Percentiles rank a stretch among this genome's conserved stretches.
These are phyloP conservation scores for Tricholaema leucomelas DNA, from an alignment of 2,113 vertebrate genomes.

Conservation along the genomic window DNA sequence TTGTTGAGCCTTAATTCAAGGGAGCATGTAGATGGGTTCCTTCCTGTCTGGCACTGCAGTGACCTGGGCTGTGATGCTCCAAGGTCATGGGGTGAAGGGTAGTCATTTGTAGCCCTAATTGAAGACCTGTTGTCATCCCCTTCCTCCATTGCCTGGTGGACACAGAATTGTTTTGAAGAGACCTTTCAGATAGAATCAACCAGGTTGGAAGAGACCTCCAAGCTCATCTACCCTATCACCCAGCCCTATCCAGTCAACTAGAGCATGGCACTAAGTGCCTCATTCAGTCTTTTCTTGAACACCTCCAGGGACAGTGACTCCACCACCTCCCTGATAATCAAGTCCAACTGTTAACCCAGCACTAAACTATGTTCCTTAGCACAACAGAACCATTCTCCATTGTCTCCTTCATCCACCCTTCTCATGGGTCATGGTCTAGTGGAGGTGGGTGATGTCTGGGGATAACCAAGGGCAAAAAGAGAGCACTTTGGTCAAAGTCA, in stretches of 20 bases:
- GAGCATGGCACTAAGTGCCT: no score
- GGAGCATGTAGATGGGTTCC: neutral
- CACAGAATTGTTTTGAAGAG: neutral
- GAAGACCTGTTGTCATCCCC: neutral
- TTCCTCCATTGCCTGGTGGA: neutral
- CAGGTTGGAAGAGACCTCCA: no score
- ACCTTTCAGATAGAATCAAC: no score
- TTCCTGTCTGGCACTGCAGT: neutral
- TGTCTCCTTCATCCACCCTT: neutral
- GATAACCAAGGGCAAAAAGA: neutral
- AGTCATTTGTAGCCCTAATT: neutral
- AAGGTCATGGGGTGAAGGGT: neutral
- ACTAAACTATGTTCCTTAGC: no score
- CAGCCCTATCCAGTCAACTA: no score
- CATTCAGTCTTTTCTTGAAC: no score
- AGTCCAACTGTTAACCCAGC: no score
- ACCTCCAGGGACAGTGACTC: no score
- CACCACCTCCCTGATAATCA: no score
- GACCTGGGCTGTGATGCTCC: neutral
- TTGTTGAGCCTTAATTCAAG: neutral
- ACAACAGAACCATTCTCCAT: accelerated
- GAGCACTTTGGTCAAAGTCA: no score
- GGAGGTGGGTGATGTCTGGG: no score
- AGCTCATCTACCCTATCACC: no score
- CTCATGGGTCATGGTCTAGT: accelerated